Conservation (phyloP, 2,888 invertebrate species). For the Prosapia bicincta region DNA sequence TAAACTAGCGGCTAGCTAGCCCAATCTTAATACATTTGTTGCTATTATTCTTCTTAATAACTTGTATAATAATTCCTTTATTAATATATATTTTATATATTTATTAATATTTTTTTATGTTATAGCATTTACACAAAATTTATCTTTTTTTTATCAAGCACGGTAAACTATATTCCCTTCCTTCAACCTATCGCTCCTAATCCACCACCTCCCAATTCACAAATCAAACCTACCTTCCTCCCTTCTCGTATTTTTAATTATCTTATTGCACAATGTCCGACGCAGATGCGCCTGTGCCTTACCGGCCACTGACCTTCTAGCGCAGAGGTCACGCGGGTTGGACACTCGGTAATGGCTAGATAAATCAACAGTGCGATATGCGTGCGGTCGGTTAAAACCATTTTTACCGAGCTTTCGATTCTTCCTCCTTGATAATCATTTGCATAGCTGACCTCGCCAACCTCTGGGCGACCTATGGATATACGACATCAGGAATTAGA, state of each 20-base stretch:
- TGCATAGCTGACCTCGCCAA: background rate
- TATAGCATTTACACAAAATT: no score
- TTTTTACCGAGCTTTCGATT: background rate
- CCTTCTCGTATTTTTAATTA: background rate
- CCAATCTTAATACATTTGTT: no score
- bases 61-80: no score
- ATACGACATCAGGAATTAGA: background rate
- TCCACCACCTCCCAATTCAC: background rate
- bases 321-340: background rate
- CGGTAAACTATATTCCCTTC: no score
- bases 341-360: background rate
- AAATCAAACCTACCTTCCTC: background rate
- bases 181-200: no score
- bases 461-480: background rate
- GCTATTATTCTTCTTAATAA: no score
- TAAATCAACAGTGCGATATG: constrained; percentile 2
- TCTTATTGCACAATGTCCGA: background rate
- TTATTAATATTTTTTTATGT: no score
- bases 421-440: background rate
- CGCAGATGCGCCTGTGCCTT: background rate
- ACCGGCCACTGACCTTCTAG: background rate
- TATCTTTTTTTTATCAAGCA: no score
- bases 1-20: no score
- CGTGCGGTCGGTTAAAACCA: constrained; percentile 2
- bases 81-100: no score